Conservation (phyloP, 1,140 invertebrate genomes). For the Bemisia tabaci region DNA sequence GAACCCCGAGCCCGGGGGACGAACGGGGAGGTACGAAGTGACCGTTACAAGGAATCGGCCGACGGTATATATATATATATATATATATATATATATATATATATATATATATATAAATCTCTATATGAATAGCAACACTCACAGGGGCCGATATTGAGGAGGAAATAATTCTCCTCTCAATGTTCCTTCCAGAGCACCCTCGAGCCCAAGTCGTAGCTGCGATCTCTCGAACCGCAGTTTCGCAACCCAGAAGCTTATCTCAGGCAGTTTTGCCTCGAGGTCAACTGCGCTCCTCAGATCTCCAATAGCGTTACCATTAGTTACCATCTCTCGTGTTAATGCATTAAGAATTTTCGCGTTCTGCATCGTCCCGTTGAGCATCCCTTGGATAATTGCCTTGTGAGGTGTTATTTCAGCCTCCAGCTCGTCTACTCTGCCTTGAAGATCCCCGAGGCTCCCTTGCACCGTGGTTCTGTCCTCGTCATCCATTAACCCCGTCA, state of each 20-base stretch:
- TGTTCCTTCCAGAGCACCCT: not conserved
- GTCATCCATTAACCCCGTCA: not conserved
- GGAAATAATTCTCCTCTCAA: not conserved
- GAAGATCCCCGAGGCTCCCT: not conserved
- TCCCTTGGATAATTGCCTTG: not conserved
- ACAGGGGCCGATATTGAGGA: too few species aligned
- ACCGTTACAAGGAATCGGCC: too few species aligned
- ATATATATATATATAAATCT: too few species aligned
- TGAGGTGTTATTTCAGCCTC: not conserved
- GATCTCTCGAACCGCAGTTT: not conserved
- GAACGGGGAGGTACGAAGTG: too few species aligned
- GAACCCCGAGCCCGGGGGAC: too few species aligned
- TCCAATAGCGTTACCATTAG: not conserved
- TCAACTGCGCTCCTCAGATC: not conserved
- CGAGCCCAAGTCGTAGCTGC: not conserved
- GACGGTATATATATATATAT: too few species aligned
- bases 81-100: too few species aligned
- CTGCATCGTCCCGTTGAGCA: not conserved
- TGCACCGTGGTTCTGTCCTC: not conserved
- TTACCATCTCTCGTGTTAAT: not conserved
- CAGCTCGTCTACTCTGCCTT: not conserved
- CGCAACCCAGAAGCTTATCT: not conserved
- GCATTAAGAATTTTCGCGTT: not conserved
- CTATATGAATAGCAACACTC: too few species aligned
- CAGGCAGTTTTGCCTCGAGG: not conserved